Conservation (phyloP, 2,888 invertebrate species). For the Gerris lacustris region DNA sequence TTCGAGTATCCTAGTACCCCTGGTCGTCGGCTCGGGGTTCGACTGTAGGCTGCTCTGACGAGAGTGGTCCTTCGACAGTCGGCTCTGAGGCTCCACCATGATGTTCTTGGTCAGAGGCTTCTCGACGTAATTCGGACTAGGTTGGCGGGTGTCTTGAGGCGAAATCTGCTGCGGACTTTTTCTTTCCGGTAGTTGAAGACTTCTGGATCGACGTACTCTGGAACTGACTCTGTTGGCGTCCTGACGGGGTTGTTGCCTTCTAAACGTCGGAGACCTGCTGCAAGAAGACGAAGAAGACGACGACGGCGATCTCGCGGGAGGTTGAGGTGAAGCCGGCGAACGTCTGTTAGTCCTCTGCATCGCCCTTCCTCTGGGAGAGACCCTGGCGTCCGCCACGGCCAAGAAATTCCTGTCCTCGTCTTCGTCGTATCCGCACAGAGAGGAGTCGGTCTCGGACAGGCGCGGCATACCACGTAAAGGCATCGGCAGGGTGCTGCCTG, state of each 20-base stretch:
- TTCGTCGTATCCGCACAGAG: constrained; percentile 43
- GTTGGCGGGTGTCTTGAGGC: constrained; percentile 32
- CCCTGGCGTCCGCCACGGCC: constrained; percentile 15
- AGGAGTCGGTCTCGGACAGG: constrained; percentile 30
- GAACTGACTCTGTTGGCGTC: constrained; percentile 29
- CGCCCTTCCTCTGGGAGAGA: constrained; percentile 30
- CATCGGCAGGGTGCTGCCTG: constrained; percentile 36
- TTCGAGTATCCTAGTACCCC: background rate
- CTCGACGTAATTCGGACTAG: constrained; percentile 2
- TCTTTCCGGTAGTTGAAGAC: constrained; percentile 50
- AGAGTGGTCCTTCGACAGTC: constrained; percentile 18
- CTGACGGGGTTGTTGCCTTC: constrained; percentile 22
- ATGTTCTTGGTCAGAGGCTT: background rate
- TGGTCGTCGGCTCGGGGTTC: background rate
- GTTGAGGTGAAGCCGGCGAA: constrained; percentile 33
- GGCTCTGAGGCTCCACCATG: constrained; percentile 11
- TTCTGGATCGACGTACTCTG: constrained; percentile 44
- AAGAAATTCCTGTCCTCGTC: constrained; percentile 38
- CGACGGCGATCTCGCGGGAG: constrained; percentile 33
- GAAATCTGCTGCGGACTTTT: constrained; percentile 37
- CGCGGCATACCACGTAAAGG: constrained; percentile 39
- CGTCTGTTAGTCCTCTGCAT: constrained; percentile 30
- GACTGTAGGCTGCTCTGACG: background rate
- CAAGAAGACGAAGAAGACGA: constrained; percentile 30
- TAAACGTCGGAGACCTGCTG: constrained; percentile 30